Conservation (phyloP, 1,140 invertebrate genomes). For the Physella acuta region DNA sequence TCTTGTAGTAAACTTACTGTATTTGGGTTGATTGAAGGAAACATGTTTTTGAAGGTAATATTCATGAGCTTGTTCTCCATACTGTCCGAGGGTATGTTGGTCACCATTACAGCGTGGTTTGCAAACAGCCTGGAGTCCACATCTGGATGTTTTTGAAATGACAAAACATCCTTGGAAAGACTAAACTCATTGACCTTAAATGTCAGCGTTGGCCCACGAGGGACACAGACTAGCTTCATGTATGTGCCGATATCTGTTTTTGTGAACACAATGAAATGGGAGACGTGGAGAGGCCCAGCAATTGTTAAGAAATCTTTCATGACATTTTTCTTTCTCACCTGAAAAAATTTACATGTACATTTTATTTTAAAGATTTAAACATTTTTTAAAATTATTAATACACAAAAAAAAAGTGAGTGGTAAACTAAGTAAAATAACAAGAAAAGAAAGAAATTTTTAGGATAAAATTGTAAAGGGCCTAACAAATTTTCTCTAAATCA, state of each 20-base stretch:
- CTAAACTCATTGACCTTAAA: constrained; percentile 85
- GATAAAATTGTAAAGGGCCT: too few species aligned
- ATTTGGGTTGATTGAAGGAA: constrained; percentile 92
- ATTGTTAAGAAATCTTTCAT: constrained; percentile 92
- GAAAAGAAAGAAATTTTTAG: too few species aligned
- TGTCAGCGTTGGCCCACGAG: constrained; percentile 72
- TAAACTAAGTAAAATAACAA: too few species aligned
- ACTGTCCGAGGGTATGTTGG: constrained; percentile 83
- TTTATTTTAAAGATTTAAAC: neutral
- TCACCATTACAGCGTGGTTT: constrained; percentile 83
- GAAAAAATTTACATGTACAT: constrained; percentile 50
- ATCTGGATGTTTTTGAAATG: constrained; percentile 77
- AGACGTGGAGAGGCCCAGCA: constrained; percentile 83
- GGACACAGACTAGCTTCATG: constrained; percentile 77
- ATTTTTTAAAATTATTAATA: neutral
- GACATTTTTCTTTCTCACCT: constrained; percentile 82
- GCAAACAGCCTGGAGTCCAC: constrained; percentile 73
- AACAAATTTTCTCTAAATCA: too few species aligned
- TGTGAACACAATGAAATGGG: constrained; percentile 85
- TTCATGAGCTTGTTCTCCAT: constrained; percentile 89
- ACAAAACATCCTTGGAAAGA: constrained; percentile 82
- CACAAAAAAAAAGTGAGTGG: neutral
- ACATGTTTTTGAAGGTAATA: constrained; percentile 97
- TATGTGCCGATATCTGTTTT: constrained; percentile 80
- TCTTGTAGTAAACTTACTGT: too few species aligned